Evolutionary conservation across 2,797 vertebrate genomes (phyloP).

Genomic region (Novumbra hubbsi): DNA sequence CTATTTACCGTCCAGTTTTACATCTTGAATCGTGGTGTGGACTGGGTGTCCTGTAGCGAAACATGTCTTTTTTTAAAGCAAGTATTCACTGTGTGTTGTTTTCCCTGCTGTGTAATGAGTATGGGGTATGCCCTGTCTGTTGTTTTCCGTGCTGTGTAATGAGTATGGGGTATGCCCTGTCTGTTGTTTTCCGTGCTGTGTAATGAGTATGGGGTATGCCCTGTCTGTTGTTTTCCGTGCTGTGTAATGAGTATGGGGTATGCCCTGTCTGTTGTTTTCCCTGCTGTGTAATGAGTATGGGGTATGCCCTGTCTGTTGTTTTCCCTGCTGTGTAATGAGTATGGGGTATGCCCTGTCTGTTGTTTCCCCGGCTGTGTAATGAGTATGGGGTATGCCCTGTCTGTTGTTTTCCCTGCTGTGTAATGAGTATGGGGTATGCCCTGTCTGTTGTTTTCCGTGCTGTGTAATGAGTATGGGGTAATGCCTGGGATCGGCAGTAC

Average conservation of each 20-base stretch:
- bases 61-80: neutral
- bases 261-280: no score
- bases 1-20: neutral
- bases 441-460: no score
- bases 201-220: neutral
- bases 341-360: no score
- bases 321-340: no score
- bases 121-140: neutral
- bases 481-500: neutral
- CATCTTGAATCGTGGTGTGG: neutral
- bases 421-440: no score
- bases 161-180: neutral
- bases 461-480: no score
- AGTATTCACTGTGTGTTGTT: neutral
- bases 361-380: no score
- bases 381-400: no score
- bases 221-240: neutral
- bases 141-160: neutral
- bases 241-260: neutral
- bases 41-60: neutral
- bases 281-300: no score
- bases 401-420: no score
- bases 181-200: neutral
- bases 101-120: neutral
- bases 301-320: no score